phyloP scores from a whole-genome alignment of 2,113 vertebrate genomes.

The Delphinus delphis region DNA sequence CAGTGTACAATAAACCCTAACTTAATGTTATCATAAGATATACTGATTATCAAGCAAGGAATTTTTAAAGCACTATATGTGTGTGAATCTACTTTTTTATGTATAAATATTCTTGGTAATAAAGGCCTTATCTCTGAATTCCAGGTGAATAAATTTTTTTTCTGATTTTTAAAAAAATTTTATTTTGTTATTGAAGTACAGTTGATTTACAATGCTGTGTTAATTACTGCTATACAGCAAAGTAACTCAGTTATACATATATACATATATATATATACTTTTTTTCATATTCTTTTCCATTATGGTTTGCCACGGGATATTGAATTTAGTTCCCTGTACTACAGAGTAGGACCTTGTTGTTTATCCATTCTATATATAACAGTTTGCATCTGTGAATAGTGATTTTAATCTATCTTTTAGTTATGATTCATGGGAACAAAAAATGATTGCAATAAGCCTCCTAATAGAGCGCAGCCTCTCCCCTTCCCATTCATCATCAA shows the following conservation, averaged over 20 bases:
- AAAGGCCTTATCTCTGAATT: constrained; percentile 8
- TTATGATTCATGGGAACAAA: not conserved
- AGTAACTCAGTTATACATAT: not conserved
- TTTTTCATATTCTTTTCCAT: not conserved
- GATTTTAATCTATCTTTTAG: not conserved
- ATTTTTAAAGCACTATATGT: not conserved
- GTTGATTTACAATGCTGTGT: not conserved
- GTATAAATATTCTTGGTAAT: not conserved
- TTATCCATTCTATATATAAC: not conserved
- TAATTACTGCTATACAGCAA: not conserved
- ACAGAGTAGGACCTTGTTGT: not conserved
- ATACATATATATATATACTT: not conserved
- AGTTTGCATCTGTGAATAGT: not conserved
- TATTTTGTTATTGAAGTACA: not conserved
- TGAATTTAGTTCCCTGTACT: not conserved
- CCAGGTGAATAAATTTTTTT: not conserved
- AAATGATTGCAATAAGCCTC: not conserved
- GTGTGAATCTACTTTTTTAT: not conserved
- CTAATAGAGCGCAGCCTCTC: not conserved
- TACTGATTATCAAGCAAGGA: not conserved
- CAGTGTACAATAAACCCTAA: not conserved
- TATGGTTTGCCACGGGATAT: not conserved
- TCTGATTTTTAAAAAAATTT: not conserved
- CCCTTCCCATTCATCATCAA: not conserved
- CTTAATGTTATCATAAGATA: not conserved